phyloP scores from a whole-genome alignment of 2,797 vertebrate genomes.

The Phrynocephalus forsythii region DNA sequence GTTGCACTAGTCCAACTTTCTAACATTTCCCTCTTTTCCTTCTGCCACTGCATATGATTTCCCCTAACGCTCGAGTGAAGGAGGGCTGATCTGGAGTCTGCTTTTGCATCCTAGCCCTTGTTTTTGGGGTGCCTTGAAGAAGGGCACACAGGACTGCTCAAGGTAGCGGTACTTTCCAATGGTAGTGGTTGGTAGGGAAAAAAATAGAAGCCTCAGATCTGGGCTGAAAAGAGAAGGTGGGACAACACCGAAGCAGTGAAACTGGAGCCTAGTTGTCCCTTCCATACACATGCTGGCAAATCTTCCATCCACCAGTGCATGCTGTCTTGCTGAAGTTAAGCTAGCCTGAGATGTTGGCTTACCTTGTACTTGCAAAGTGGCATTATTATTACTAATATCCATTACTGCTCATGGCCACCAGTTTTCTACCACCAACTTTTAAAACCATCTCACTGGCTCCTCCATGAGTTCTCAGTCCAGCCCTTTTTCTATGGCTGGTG shows the following conservation, averaged over 20 bases:
- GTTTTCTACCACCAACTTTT: too few species aligned
- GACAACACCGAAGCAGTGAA: background rate
- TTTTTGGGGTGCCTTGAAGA: too few species aligned
- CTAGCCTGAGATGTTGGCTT: background rate
- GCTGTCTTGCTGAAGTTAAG: background rate
- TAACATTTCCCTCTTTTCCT: background rate
- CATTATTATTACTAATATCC: background rate
- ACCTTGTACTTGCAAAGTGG: background rate
- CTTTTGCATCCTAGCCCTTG: too few species aligned
- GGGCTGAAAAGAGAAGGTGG: background rate
- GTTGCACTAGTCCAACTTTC: background rate
- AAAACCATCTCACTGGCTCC: too few species aligned
- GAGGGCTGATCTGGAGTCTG: background rate
- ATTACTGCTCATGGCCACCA: too few species aligned
- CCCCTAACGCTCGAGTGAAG: background rate
- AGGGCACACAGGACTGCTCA: too few species aligned
- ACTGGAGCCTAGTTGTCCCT: background rate
- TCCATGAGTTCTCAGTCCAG: too few species aligned
- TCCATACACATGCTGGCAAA: background rate
- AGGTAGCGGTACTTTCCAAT: background rate
- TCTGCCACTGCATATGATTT: background rate
- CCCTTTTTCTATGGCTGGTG: too few species aligned
- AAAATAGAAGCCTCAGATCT: background rate
- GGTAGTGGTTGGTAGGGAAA: background rate
- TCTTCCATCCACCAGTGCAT: background rate